Conservation (phyloP, 2,888 invertebrate genomes). For the Oegoconia quadripuncta region DNA sequence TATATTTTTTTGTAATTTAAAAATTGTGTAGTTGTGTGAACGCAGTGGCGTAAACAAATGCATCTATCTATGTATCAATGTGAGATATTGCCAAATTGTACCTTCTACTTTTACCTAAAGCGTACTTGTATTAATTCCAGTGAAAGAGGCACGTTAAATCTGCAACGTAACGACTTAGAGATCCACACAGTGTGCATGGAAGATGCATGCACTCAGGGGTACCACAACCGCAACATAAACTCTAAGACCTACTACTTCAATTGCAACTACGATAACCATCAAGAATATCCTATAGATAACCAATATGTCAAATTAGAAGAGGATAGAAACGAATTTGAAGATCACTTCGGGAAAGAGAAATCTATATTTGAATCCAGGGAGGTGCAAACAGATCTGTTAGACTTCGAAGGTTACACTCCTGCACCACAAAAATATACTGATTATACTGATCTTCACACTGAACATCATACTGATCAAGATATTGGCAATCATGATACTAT, state of each 20-base stretch:
- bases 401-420: not conserved
- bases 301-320: conserved; percentile 34
- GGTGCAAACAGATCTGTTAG: not conserved
- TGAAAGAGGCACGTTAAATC: conserved; percentile 55
- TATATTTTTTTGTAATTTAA: too few species aligned
- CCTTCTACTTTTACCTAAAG: too few species aligned
- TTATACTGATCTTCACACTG: too few species aligned
- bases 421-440: too few species aligned
- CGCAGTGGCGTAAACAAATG: too few species aligned
- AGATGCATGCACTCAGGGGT: conserved; percentile 39
- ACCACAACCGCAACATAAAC: conserved; percentile 24
- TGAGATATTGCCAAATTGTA: too few species aligned
- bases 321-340: conserved; percentile 21
- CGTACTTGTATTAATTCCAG: too few species aligned
- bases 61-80: too few species aligned
- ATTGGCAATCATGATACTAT: too few species aligned
- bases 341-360: conserved; percentile 15
- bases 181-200: conserved; percentile 45
- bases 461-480: too few species aligned
- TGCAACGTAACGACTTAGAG: conserved; percentile 48
- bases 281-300: conserved; percentile 18
- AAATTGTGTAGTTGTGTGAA: too few species aligned
- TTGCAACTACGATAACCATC: conserved; percentile 21
- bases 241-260: conserved; percentile 24
- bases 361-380: not conserved